phyloP scores from a whole-genome alignment of 2,888 invertebrate genomes.

The Cataglyphis livida region DNA sequence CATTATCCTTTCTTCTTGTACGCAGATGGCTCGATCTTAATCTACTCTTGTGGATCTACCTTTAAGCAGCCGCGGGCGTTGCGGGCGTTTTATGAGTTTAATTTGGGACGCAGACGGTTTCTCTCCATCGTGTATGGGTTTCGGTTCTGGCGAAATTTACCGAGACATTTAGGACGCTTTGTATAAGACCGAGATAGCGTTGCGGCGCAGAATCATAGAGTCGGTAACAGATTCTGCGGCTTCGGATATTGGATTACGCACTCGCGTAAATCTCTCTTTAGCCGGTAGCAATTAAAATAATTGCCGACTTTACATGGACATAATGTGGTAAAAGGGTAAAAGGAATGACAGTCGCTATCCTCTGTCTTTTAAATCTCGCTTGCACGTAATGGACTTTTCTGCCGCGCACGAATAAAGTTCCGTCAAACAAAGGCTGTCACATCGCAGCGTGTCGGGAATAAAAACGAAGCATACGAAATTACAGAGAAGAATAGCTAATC shows the following conservation, averaged over 20 bases:
- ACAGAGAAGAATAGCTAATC: constrained; percentile 59
- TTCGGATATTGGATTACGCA: constrained; percentile 43
- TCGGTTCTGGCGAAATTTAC: constrained; percentile 77
- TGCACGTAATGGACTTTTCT: neutral
- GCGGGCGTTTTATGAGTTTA: constrained; percentile 82
- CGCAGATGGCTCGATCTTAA: constrained; percentile 33
- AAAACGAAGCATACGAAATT: constrained; percentile 41
- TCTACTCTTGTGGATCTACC: constrained; percentile 43
- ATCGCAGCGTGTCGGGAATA: constrained; percentile 7
- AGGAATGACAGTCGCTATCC: neutral
- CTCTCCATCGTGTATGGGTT: constrained; percentile 64
- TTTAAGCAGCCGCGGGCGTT: constrained; percentile 60
- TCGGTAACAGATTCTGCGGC: constrained; percentile 67
- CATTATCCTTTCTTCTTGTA: constrained; percentile 9
- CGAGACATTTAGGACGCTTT: constrained; percentile 69
- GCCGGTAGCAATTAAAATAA: constrained; percentile 61
- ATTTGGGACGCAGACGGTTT: constrained; percentile 77
- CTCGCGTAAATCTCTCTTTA: constrained; percentile 27
- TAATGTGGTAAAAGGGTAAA: constrained; percentile 12
- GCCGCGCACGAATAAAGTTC: neutral
- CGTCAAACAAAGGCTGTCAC: constrained; percentile 16
- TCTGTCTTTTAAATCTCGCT: constrained; percentile 32
- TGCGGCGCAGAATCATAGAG: constrained; percentile 60
- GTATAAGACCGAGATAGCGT: constrained; percentile 52
- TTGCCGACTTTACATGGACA: constrained; percentile 36